phyloP scores from a whole-genome alignment of 92 coral and sea anemone genomes.

The Phymanthus crucifer region DNA sequence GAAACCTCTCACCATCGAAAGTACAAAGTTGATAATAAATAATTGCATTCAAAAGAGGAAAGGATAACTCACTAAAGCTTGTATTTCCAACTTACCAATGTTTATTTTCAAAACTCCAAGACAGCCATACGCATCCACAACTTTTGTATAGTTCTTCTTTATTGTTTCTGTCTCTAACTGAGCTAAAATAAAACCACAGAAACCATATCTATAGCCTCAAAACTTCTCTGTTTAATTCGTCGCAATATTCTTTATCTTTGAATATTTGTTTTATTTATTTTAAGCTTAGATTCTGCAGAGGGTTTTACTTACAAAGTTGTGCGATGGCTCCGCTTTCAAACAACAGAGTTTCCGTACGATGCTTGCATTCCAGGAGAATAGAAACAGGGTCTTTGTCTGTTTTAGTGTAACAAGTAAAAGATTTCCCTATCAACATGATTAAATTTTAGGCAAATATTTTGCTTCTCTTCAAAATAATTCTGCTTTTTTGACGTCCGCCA shows the following conservation, averaged over 20 bases:
- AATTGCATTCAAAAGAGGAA: background rate
- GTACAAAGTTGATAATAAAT: background rate
- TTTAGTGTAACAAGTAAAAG: conserved; percentile 75
- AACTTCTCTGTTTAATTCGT: background rate
- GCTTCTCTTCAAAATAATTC: background rate
- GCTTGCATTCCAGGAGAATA: conserved; percentile 81
- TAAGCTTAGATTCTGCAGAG: background rate
- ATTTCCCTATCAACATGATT: conserved; percentile 77
- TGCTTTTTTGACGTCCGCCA: conserved; percentile 1
- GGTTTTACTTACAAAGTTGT: conserved; percentile 73
- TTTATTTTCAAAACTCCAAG: conserved; percentile 90
- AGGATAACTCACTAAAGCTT: background rate
- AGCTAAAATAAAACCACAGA: conserved; percentile 52
- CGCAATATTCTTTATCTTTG: background rate
- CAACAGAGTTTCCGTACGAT: conserved; percentile 71
- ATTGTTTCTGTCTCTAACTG: conserved; percentile 95
- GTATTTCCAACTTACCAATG: conserved; percentile 49
- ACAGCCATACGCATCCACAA: conserved; percentile 94
- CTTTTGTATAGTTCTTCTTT: conserved; percentile 84
- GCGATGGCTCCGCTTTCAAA: conserved; percentile 98
- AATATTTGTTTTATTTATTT: background rate
- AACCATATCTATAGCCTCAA: background rate
- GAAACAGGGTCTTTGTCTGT: conserved; percentile 83
- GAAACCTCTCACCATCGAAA: background rate
- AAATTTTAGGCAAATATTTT: background rate